Conservation (phyloP, 2,888 invertebrate genomes). For the Tupiocoris notatus region DNA sequence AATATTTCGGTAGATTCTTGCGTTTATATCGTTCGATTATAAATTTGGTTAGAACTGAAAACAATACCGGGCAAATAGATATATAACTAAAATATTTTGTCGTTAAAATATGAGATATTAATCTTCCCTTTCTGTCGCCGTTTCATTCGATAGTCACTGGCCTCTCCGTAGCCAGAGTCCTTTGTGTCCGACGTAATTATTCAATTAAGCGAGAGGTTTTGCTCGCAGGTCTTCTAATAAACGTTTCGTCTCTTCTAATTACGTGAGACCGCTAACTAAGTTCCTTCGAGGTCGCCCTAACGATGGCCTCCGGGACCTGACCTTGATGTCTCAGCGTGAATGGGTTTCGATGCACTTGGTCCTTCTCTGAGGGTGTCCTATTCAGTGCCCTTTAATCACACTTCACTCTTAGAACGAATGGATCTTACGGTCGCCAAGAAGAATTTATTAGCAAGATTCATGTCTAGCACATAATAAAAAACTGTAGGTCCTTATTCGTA, state of each 20-base stretch:
- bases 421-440: too few species aligned
- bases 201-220: conserved; percentile 7
- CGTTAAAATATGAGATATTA: neutral
- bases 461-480: too few species aligned
- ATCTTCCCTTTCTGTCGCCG: neutral
- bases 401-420: too few species aligned
- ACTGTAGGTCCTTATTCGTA: too few species aligned
- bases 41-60: too few species aligned
- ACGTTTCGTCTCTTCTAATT: conserved; percentile 33
- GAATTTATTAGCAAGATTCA: too few species aligned
- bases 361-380: neutral
- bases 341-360: neutral
- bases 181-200: neutral
- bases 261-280: conserved; percentile 17
- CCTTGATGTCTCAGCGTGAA: neutral
- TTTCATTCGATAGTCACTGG: neutral
- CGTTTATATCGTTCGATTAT: too few species aligned
- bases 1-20: too few species aligned
- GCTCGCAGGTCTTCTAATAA: conserved; percentile 22
- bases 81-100: neutral
- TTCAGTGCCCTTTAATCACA: neutral
- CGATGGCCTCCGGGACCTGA: conserved; percentile 1
- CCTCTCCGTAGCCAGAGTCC: neutral
- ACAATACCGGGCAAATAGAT: too few species aligned
- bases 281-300: conserved; percentile 19